A percentile compares a stretch with the other conserved stretches of the same genome.
phyloP scores from a whole-genome alignment of 2,113 vertebrate genomes.

The Rhadina sibilatrix region DNA sequence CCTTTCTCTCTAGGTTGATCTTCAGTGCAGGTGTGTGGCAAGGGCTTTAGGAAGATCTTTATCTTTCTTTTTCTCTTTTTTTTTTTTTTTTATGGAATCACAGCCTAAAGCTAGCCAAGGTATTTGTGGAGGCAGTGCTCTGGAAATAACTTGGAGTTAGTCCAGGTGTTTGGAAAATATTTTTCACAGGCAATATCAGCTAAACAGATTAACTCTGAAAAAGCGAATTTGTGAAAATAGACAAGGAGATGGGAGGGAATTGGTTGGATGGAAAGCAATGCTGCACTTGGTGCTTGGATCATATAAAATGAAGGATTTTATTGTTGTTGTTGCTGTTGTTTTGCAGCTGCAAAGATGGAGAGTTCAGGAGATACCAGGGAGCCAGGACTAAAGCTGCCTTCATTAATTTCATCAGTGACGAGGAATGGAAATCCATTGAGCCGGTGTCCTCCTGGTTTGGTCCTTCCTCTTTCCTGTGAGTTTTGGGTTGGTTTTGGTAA shows the following conservation, averaged over 20 bases:
- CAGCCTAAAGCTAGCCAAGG: background rate
- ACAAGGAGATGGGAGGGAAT: background rate
- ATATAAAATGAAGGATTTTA: background rate
- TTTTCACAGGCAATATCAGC: background rate
- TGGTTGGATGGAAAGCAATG: background rate
- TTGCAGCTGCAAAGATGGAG: constrained; percentile 89
- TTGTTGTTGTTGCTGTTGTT: background rate
- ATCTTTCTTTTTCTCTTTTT: background rate
- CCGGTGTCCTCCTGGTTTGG: constrained; percentile 92
- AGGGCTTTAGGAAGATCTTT: background rate
- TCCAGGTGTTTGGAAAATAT: background rate
- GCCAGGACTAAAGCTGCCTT: constrained; percentile 90
- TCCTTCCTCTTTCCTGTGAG: constrained; percentile 92
- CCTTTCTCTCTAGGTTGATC: background rate
- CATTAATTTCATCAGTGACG: constrained; percentile 89
- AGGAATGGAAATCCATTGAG: constrained; percentile 89
- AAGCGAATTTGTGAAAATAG: background rate
- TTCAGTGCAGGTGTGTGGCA: background rate
- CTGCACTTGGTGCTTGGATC: background rate
- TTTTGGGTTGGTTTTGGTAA: background rate
- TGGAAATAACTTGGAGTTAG: background rate
- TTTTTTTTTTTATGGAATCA: background rate
- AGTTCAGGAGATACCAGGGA: constrained; percentile 93
- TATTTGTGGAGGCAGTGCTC: rapidly evolving
- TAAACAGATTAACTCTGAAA: background rate